Percentiles rank a stretch among this genome's conserved stretches.
phyloP scores from a whole-genome alignment of 2,888 invertebrate genomes.

The Isoperla grammatica region DNA sequence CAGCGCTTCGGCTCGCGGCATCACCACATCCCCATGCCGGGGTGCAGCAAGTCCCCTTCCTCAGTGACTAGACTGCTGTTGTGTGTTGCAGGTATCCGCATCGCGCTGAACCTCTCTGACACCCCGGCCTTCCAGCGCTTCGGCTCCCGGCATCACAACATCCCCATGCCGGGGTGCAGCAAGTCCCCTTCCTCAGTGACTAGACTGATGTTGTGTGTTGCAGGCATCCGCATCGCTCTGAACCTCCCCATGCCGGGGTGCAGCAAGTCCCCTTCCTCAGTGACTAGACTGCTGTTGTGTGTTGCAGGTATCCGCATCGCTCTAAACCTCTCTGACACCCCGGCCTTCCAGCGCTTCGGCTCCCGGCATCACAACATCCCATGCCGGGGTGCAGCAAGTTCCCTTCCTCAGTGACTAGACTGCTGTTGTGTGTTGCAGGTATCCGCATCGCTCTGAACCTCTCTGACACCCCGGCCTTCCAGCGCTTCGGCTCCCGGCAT shows the following conservation, averaged over 20 bases:
- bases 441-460: slow-evolving; percentile 45
- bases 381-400: slow-evolving; percentile 77
- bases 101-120: slow-evolving; percentile 55
- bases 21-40: slow-evolving; percentile 72
- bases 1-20: slow-evolving; percentile 74
- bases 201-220: slow-evolving; percentile 40
- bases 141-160: slow-evolving; percentile 70
- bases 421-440: no score
- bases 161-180: slow-evolving; percentile 78
- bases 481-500: slow-evolving; percentile 71
- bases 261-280: no score
- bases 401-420: no score
- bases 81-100: slow-evolving; percentile 55
- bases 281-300: no score
- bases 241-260: no score
- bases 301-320: slow-evolving; percentile 51
- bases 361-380: slow-evolving; percentile 73
- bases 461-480: slow-evolving; percentile 73
- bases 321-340: slow-evolving; percentile 60
- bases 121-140: slow-evolving; percentile 75
- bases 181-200: slow-evolving; percentile 64
- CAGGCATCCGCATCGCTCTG: slow-evolving; percentile 38
- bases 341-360: slow-evolving; percentile 74
- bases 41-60: no score
- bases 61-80: no score